Evolutionary conservation across 2,113 vertebrate genomes (phyloP).

Genomic region (Galbula dea): DNA sequence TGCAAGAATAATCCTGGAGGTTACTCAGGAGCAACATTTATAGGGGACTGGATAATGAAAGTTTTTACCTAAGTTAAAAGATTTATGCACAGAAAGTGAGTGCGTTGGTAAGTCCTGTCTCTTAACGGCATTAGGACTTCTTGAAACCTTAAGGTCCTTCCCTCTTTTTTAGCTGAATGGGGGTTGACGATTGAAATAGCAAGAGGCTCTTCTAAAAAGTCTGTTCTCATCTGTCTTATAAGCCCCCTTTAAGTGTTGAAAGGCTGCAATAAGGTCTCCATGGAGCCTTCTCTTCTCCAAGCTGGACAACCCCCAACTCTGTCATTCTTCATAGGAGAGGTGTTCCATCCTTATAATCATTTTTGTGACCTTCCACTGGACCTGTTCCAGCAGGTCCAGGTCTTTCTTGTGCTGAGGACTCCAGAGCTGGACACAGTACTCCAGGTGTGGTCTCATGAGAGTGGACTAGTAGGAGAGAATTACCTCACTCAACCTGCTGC

Average conservation of each 20-base stretch:
- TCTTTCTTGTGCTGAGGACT: neutral
- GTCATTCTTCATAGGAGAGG: neutral
- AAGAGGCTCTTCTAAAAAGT: neutral
- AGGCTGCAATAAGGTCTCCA: neutral
- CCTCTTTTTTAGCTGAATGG: neutral
- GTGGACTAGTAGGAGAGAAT: neutral
- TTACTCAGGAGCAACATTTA: neutral
- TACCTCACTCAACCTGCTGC: neutral
- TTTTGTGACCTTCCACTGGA: neutral
- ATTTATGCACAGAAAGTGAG: neutral
- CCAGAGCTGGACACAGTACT: neutral
- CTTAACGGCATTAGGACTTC: neutral
- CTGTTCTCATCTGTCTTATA: neutral
- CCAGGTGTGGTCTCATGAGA: neutral
- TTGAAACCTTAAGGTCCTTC: neutral
- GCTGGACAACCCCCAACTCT: no score
- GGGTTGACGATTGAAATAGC: neutral
- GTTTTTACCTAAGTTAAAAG: neutral
- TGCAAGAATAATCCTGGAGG: neutral
- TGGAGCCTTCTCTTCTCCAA: no score
- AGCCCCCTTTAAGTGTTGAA: neutral
- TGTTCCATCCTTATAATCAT: neutral
- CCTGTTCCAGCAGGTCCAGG: neutral
- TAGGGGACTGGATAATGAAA: neutral
- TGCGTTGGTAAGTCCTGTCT: fast-evolving